These are phyloP conservation scores for Colletes gigas DNA, from an alignment of 1,140 invertebrate species.

Conservation along the genomic window DNA sequence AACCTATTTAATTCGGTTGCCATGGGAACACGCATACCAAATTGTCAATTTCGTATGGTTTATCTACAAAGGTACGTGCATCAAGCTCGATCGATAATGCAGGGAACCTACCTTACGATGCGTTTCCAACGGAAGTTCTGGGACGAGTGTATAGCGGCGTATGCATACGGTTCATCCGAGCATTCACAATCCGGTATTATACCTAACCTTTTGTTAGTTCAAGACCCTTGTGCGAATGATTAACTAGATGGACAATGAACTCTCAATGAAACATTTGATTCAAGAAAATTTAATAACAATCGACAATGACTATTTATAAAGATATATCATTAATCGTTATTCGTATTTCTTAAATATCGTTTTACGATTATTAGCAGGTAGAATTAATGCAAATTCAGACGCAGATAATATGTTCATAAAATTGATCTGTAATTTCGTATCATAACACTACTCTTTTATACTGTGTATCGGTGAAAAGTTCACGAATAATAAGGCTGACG, in stretches of 20 bases:
- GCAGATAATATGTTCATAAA: background rate
- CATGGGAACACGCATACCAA: conserved; percentile 54
- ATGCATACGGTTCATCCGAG: background rate
- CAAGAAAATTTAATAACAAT: background rate
- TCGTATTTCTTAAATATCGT: no score
- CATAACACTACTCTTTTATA: background rate
- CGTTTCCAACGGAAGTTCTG: conserved; percentile 19
- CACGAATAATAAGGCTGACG: background rate
- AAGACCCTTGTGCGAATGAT: background rate
- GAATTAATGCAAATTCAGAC: no score
- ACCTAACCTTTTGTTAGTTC: background rate
- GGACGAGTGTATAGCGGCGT: no score
- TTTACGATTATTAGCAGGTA: no score
- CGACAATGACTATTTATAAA: background rate
- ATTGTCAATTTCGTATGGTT: conserved; percentile 5
- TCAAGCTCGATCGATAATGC: conserved; percentile 31
- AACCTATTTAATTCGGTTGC: conserved; percentile 55
- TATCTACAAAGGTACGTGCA: background rate
- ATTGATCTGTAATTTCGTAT: no score
- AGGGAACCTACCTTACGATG: conserved; percentile 31
- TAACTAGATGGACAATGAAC: background rate
- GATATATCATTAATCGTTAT: no score
- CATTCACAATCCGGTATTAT: background rate
- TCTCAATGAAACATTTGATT: background rate
- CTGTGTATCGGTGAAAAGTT: background rate